Evolutionary conservation across 2,113 vertebrate species (phyloP).

Genomic region (Xiphophorus hellerii): DNA sequence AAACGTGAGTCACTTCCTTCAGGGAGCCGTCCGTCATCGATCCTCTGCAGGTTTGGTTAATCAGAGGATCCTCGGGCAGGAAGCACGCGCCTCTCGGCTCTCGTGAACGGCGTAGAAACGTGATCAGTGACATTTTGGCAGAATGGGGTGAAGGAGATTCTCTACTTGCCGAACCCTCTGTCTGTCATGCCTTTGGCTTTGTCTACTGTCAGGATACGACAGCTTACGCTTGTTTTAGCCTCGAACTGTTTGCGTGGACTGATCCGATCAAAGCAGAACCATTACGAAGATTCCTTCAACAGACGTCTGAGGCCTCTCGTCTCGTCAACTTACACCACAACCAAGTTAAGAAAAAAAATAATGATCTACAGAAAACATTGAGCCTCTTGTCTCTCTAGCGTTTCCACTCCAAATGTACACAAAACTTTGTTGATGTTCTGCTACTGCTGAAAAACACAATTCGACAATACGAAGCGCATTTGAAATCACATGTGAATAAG

Average conservation of each 20-base stretch:
- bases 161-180: neutral
- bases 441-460: too few species aligned
- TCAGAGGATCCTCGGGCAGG: neutral
- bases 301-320: neutral
- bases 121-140: neutral
- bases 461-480: too few species aligned
- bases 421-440: too few species aligned
- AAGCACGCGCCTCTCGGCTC: neutral
- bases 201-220: neutral
- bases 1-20: conserved; percentile 31
- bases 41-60: neutral
- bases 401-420: too few species aligned
- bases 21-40: conserved; percentile 15
- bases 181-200: neutral
- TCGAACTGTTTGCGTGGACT: neutral
- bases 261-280: neutral
- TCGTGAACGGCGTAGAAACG: neutral
- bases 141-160: neutral
- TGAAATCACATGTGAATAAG: too few species aligned
- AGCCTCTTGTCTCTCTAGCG: neutral
- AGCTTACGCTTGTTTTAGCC: neutral
- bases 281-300: neutral
- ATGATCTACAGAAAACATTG: neutral
- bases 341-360: neutral
- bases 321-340: neutral